Evolutionary conservation across 2,888 invertebrate species (phyloP).

Genomic region (Sicus ferrugineus): DNA sequence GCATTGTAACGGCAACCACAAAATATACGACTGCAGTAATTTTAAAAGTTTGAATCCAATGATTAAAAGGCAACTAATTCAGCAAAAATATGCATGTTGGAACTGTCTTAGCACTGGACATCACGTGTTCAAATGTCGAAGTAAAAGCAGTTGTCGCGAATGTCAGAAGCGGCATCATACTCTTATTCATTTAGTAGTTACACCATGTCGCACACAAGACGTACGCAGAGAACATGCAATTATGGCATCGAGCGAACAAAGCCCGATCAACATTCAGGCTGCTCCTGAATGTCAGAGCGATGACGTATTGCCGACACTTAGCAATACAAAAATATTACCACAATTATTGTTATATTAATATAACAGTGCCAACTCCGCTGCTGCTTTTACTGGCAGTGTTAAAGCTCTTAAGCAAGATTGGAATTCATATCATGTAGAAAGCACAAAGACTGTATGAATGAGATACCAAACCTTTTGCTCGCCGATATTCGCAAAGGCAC

Average conservation of each 20-base stretch:
- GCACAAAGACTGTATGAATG: too few relatives aligned
- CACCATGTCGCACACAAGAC: background rate
- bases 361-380: background rate
- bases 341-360: background rate
- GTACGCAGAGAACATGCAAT: background rate
- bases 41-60: background rate
- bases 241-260: background rate
- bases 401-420: too few relatives aligned
- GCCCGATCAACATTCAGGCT: background rate
- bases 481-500: conserved; percentile 31
- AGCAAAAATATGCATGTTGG: background rate
- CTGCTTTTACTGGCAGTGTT: background rate
- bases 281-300: too few relatives aligned
- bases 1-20: background rate
- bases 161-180: background rate
- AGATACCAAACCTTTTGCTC: conserved; percentile 27
- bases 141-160: background rate
- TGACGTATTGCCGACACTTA: conserved; percentile 22
- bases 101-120: background rate
- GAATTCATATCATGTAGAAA: too few relatives aligned
- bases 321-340: background rate
- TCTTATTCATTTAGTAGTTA: background rate
- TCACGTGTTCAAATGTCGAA: background rate
- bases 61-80: background rate
- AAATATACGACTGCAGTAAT: background rate